A percentile compares a stretch with the other conserved stretches of the same genome.
These are phyloP conservation scores for Pygocentrus nattereri DNA, from an alignment of 2,797 vertebrate genomes.

Conservation along the genomic window DNA sequence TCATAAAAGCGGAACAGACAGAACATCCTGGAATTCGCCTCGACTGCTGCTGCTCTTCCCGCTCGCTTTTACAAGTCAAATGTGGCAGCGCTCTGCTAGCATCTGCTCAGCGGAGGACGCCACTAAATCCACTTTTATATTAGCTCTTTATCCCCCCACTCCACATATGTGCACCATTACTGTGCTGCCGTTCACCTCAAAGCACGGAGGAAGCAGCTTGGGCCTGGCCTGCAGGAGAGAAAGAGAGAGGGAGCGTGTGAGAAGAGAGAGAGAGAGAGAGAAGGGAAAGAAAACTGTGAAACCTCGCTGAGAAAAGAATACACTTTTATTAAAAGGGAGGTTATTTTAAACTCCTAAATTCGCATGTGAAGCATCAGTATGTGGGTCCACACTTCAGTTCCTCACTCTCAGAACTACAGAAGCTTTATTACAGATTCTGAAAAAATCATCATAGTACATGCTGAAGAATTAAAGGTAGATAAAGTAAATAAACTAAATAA, in stretches of 20 bases:
- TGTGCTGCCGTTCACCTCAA: not conserved
- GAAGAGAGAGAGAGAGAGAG: not conserved
- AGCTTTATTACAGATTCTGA: not conserved
- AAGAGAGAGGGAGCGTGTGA: not conserved
- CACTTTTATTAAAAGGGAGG: too few relatives aligned
- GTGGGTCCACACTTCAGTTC: too few relatives aligned
- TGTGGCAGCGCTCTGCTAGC: constrained; percentile 60
- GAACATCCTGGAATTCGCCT: constrained; percentile 40
- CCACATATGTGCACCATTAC: constrained; percentile 54
- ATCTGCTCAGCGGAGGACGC: constrained; percentile 64
- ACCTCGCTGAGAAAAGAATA: too few relatives aligned
- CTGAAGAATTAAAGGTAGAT: not conserved
- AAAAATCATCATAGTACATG: not conserved
- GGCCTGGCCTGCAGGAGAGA: not conserved
- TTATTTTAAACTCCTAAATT: too few relatives aligned
- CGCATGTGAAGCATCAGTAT: too few relatives aligned
- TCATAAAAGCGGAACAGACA: constrained; percentile 40
- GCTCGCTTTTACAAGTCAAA: constrained; percentile 72
- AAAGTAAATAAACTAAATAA: too few relatives aligned
- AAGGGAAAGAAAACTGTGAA: too few relatives aligned
- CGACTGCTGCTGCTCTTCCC: constrained; percentile 37
- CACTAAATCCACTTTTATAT: constrained; percentile 67
- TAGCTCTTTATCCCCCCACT: constrained; percentile 62
- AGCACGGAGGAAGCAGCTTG: not conserved
- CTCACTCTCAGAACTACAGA: too few relatives aligned